These are phyloP conservation scores for Philonicus albiceps DNA, from an alignment of 2,888 invertebrate genomes.

Conservation along the genomic window DNA sequence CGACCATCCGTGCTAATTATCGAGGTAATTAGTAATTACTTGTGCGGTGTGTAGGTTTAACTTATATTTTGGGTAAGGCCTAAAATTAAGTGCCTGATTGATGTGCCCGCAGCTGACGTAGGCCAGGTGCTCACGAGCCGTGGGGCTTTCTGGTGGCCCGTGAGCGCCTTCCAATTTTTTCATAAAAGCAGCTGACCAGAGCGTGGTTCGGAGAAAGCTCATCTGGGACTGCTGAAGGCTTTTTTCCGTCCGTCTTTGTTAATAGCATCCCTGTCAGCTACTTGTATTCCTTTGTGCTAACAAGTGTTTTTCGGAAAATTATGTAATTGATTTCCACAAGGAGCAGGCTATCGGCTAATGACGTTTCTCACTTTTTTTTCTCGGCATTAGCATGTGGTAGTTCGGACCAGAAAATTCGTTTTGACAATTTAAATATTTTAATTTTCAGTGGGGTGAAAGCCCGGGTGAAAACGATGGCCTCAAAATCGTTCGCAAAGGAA, in stretches of 20 bases:
- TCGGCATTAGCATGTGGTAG: neutral
- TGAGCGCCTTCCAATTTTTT: neutral
- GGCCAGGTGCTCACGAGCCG: neutral
- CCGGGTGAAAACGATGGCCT: neutral
- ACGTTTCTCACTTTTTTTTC: neutral
- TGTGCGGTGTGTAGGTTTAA: neutral
- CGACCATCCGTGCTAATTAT: neutral
- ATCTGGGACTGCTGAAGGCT: neutral
- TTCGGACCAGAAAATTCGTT: neutral
- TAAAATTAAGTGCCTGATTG: neutral
- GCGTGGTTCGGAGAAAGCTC: neutral
- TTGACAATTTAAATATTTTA: neutral
- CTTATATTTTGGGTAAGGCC: neutral
- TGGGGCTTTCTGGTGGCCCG: neutral
- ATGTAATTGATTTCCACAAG: slow-evolving; percentile 6
- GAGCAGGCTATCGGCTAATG: neutral
- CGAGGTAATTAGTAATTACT: neutral
- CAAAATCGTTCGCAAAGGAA: neutral
- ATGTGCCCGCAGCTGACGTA: neutral
- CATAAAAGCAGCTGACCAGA: neutral
- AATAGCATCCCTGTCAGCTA: neutral
- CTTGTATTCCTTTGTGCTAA: neutral
- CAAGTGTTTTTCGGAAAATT: neutral
- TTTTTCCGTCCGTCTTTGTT: neutral
- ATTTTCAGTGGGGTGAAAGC: neutral